Evolutionary conservation across 1,140 invertebrate species (phyloP).

Genomic region (Elymnias hypermnestra): DNA sequence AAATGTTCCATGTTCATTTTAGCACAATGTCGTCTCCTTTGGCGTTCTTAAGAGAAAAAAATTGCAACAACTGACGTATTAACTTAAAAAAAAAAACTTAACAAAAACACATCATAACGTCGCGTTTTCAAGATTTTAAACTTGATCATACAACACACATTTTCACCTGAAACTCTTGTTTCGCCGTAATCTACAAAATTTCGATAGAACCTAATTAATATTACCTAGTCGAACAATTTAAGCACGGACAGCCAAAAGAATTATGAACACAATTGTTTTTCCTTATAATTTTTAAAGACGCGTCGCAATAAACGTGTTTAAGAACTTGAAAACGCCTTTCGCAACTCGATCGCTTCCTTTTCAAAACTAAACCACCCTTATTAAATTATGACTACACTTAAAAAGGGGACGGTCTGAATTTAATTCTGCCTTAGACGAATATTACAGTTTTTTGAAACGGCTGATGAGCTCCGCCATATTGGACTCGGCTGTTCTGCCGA

Average conservation of each 20-base stretch:
- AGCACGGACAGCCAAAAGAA: conserved; percentile 7
- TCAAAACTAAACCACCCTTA: conserved; percentile 11
- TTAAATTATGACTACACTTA: conserved; percentile 11
- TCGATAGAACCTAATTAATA: no score
- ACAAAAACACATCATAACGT: conserved; percentile 51
- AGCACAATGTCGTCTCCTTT: conserved; percentile 56
- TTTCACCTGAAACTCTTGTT: no score
- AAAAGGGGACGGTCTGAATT: conserved; percentile 28
- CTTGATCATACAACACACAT: background rate
- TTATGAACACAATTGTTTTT: background rate
- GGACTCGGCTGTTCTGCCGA: no score
- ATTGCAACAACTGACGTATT: conserved; percentile 53
- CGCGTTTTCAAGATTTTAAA: conserved; percentile 9
- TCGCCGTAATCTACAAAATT: background rate
- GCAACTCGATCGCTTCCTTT: conserved; percentile 32
- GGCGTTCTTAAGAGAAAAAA: conserved; percentile 57
- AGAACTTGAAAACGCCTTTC: conserved; percentile 13
- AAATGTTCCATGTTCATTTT: conserved; percentile 28
- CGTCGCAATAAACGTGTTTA: no score
- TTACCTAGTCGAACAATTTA: conserved; percentile 9
- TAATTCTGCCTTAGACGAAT: conserved; percentile 11
- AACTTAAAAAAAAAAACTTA: conserved; percentile 63
- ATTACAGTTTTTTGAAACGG: background rate
- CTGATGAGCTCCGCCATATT: no score
- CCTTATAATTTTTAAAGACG: background rate